Base-by-base conservation (phyloP, 2,113 vertebrate species). In the Holacanthus passer region DNA sequence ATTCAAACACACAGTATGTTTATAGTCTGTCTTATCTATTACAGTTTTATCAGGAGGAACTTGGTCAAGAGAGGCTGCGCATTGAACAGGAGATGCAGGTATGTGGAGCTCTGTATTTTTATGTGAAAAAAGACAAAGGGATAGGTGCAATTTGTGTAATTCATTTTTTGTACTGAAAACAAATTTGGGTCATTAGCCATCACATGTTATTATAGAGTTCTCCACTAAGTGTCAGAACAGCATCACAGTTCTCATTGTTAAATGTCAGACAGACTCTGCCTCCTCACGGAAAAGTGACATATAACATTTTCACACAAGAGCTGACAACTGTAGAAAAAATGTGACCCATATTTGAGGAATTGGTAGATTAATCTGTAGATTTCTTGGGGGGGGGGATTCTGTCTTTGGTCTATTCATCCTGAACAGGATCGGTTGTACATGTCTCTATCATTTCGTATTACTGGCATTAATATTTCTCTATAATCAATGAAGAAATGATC, bases 71-170 rank as follows among this genome's bases (percentile, higher is more conserved):
- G 86, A 93, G 95, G 76, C 93, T 95, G 64, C 92, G 93, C 31
- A 93, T 95, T 2, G 95, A 96, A 80, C 93, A 96, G 88, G 95
- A 96, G 84, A 95, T 96, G 94, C 95, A 96, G 95, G 96, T 95
- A 89, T 48, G 90, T 63, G 31, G 12, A 76, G 22, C 43, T 10
- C 5, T 45, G 29, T 47, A 1, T 82, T 62, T 69, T 12, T 10
- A 16, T 24, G 10, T 43, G n/a, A 11, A 56, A 41, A 22, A 37
- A 39, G 2, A 17, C 5, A 53, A 24, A 41, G 24, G 24, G 24
- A 31, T 20, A 16, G 35, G 1, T 41, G 3, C 43, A 17, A 47
- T 53, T 7, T 65, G 7, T n/a, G 3, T 3, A 0, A 1, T 39
- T 45, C 19, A 8, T 1, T 37, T n/a, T 13, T 39, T 22, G 3